Base-by-base conservation (phyloP, 2,797 vertebrate genomes). In the Sebastiscus tertius region DNA sequence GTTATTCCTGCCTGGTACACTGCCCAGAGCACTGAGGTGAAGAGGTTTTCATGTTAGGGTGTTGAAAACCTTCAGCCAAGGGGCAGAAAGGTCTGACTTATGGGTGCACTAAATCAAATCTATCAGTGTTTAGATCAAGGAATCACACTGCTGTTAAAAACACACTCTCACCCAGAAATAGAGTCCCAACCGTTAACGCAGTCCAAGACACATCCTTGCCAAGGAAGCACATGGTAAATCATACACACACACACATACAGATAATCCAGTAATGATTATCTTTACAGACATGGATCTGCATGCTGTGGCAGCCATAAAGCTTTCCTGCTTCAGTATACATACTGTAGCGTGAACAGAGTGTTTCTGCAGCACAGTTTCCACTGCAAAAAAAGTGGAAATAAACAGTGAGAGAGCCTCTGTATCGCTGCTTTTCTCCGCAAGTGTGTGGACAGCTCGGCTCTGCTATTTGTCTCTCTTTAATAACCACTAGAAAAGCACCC, bases 401-500 rank as follows among this genome's bases (percentile, higher is more conserved):
- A 93, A 93, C 85, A 81, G 24, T 22, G 72, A 80, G 70, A 69
- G 72, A 83, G 63, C 67, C 59, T 82, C 31, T 66, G 64, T 52
- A 75, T 62, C 75, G 69, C 79, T 72, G 61, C 72, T 84, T 82
- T 84, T 77, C 87, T 77, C 78, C 58, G 16, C 18, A 66, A 81
- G 73, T 67, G 75, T 81, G 87, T n/a, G 71, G 81, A 88, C 79
- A 77, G 84, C 65, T 12, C 24, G 7, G 68, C 80, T 87, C 82
- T 92, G 91, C 86, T 84, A 86, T 95, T 92, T 91, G 81, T 92
- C 90, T 91, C 88, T 77, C 64, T 90, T 88, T 87, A 88, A 80
- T 76, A 81, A 92, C 86, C 88, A 87, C 81, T 58, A 89, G 90
- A 90, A 86, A 88, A 85, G 86, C 83, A 81, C 29, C 79, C 80